Evolutionary conservation across 1,140 invertebrate species (phyloP).

Genomic region (Neoseiulus cucumeris): DNA sequence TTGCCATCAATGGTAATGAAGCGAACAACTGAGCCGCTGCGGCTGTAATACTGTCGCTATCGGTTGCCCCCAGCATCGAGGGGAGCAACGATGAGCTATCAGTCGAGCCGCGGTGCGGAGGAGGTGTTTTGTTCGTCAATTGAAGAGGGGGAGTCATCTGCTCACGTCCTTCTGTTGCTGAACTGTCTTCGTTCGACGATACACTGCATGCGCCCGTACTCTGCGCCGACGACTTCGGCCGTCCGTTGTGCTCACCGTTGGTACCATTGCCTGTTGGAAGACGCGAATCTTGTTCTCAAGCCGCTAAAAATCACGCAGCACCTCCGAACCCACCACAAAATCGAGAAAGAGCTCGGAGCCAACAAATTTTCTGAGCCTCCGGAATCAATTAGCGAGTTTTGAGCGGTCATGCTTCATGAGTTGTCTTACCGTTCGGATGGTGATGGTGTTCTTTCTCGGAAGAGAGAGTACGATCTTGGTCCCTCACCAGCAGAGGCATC

Average conservation of each 20-base stretch:
- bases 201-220: conserved; percentile 2
- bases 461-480: neutral
- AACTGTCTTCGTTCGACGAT: conserved; percentile 1
- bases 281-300: neutral
- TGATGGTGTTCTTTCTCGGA: neutral
- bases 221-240: neutral
- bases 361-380: too few relatives aligned
- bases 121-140: conserved; percentile 3
- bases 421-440: neutral
- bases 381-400: too few relatives aligned
- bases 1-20: neutral
- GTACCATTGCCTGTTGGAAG: conserved; percentile 10
- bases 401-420: too few relatives aligned
- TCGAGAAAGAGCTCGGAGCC: too few relatives aligned
- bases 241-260: neutral
- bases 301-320: too few relatives aligned
- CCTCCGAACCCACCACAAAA: too few relatives aligned
- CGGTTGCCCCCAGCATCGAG: neutral
- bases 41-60: neutral
- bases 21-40: neutral
- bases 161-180: neutral
- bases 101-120: neutral
- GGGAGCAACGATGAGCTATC: neutral
- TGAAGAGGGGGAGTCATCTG: conserved; percentile 7
- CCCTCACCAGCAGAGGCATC: neutral